Evolutionary conservation across 2,797 vertebrate genomes (phyloP).

Genomic region (Danio jaintianensis): DNA sequence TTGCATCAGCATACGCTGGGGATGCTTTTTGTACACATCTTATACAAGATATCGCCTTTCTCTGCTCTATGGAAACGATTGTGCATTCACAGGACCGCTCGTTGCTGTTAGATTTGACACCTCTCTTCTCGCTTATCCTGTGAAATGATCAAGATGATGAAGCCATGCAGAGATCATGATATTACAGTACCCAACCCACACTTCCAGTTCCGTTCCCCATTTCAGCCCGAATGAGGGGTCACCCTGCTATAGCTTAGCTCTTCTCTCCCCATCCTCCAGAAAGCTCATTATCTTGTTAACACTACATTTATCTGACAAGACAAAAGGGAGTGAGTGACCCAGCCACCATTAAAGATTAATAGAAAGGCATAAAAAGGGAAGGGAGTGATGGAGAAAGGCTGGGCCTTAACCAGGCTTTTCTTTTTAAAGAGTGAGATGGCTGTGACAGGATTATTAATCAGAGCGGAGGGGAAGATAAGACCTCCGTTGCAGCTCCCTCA

Average conservation of each 20-base stretch:
- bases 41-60: background rate
- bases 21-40: background rate
- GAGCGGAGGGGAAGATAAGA: conserved; percentile 75
- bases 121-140: background rate
- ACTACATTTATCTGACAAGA: conserved; percentile 94
- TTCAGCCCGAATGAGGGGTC: conserved; percentile 75
- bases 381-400: conserved; percentile 53
- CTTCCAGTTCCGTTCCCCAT: conserved; percentile 16
- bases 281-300: conserved; percentile 93
- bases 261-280: conserved; percentile 44
- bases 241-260: conserved; percentile 55
- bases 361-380: conserved; percentile 80
- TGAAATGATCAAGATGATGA: conserved; percentile 12
- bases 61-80: background rate
- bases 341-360: conserved; percentile 93
- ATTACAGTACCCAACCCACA: background rate
- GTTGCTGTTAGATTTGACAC: conserved; percentile 6
- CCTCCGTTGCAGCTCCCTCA: conserved; percentile 67
- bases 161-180: conserved; percentile 7
- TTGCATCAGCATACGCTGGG: background rate
- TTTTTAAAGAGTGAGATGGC: conserved; percentile 88
- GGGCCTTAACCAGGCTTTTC: conserved; percentile 80
- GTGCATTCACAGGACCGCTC: background rate
- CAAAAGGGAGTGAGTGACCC: conserved; percentile 84
- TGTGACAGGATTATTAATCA: conserved; percentile 94